phyloP scores from a whole-genome alignment of 2,888 invertebrate species.

The Apotomis capreana region DNA sequence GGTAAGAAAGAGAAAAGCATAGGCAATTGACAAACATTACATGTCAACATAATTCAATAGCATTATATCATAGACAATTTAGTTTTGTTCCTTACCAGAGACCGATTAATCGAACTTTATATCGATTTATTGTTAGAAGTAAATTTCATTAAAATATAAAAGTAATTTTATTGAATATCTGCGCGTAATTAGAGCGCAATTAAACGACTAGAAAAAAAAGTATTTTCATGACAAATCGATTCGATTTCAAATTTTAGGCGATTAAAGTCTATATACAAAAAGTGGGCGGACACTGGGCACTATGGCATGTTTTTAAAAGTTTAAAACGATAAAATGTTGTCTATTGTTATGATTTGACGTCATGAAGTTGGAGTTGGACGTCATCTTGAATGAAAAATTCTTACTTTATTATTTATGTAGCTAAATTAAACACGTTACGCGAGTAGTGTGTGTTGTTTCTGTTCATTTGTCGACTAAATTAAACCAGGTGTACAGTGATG shows the following conservation, averaged over 20 bases:
- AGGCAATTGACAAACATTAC: conserved; percentile 43
- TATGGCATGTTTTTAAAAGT: conserved; percentile 43
- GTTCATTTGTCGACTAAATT: conserved; percentile 50
- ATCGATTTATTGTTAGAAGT: not conserved
- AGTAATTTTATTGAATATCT: too few species aligned
- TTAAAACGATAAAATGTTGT: conserved; percentile 54
- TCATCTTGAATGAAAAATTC: conserved; percentile 77
- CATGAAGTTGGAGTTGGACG: conserved; percentile 76
- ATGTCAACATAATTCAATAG: conserved; percentile 44
- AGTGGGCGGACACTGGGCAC: conserved; percentile 34
- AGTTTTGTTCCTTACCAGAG: conserved; percentile 4
- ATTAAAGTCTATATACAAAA: not conserved
- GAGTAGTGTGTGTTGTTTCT: conserved; percentile 54
- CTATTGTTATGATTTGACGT: conserved; percentile 79
- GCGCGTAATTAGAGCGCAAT: too few species aligned
- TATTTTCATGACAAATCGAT: not conserved
- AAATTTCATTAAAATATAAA: too few species aligned
- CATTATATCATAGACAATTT: conserved; percentile 57
- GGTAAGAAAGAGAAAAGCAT: conserved; percentile 55
- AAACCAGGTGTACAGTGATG: conserved; percentile 56
- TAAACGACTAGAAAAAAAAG: too few species aligned
- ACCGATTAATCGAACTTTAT: not conserved
- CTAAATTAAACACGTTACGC: conserved; percentile 61
- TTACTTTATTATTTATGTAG: conserved; percentile 74
- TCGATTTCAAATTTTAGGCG: not conserved